Evolutionary conservation across 2,113 vertebrate species (phyloP).

Genomic region (Natator depressus): DNA sequence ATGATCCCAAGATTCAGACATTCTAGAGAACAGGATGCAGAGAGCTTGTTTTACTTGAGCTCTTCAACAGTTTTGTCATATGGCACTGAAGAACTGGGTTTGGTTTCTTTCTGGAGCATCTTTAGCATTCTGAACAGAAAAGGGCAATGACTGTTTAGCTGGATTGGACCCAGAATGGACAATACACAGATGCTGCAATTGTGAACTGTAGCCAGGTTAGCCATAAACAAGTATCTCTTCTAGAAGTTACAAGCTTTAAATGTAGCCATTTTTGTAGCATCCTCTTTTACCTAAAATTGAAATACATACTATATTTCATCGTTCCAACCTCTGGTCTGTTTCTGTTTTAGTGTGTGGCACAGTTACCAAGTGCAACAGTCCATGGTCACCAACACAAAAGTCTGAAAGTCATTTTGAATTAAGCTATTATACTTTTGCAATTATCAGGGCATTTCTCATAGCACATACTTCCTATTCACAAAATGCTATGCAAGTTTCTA

Average conservation of each 20-base stretch:
- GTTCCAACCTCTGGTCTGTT: constrained; percentile 61
- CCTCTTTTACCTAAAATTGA: constrained; percentile 63
- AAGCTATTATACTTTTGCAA: constrained; percentile 44
- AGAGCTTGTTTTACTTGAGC: background rate
- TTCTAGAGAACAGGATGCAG: background rate
- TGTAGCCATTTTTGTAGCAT: constrained; percentile 64
- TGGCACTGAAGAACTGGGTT: constrained; percentile 64
- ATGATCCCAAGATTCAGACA: constrained; percentile 28
- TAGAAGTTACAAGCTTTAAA: constrained; percentile 56
- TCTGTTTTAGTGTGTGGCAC: constrained; percentile 70
- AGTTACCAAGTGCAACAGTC: constrained; percentile 68
- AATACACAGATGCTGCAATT: constrained; percentile 38
- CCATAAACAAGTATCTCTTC: constrained; percentile 55
- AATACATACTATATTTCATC: constrained; percentile 44
- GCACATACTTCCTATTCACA: constrained; percentile 39
- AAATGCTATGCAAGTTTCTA: constrained; percentile 45
- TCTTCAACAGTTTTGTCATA: constrained; percentile 43
- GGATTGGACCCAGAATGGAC: constrained; percentile 46
- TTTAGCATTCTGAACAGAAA: constrained; percentile 43
- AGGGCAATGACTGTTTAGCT: constrained; percentile 57
- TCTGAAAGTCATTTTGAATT: constrained; percentile 43
- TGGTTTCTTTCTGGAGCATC: constrained; percentile 27
- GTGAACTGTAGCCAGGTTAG: constrained; percentile 46
- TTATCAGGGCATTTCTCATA: constrained; percentile 48
- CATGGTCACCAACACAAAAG: constrained; percentile 44